phyloP scores from a whole-genome alignment of 2,888 invertebrate genomes.

The Drosophila gaucha region DNA sequence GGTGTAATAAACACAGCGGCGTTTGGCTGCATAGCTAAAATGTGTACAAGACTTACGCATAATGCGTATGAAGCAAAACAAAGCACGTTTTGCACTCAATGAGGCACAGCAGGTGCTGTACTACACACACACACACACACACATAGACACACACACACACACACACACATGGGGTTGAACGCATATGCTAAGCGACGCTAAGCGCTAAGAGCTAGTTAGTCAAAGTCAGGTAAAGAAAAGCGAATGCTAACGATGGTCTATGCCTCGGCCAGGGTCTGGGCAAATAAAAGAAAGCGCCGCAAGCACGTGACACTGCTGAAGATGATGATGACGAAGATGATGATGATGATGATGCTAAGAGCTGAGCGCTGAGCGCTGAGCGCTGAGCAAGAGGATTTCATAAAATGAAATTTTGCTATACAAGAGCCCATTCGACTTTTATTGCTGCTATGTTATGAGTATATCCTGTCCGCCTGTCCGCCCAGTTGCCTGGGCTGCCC shows the following conservation, averaged over 20 bases:
- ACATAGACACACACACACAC: neutral
- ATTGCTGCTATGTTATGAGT: constrained; percentile 43
- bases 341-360: constrained; percentile 15
- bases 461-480: constrained; percentile 21
- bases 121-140: constrained; percentile 10
- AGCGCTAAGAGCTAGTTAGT: constrained; percentile 67
- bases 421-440: constrained; percentile 56
- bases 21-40: constrained; percentile 14
- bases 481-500: neutral
- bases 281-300: constrained; percentile 47
- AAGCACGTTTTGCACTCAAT: constrained; percentile 70
- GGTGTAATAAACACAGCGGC: constrained; percentile 50
- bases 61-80: constrained; percentile 65
- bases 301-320: constrained; percentile 52
- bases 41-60: constrained; percentile 59
- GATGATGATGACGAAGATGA: constrained; percentile 1
- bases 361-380: constrained; percentile 6
- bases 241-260: constrained; percentile 5
- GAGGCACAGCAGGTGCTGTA: constrained; percentile 60
- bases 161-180: constrained; percentile 9
- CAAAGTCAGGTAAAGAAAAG: constrained; percentile 50
- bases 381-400: constrained; percentile 46
- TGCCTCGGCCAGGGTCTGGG: constrained; percentile 2
- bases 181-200: constrained; percentile 23
- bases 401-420: constrained; percentile 52